phyloP scores from a whole-genome alignment of 2,797 vertebrate genomes.

The Rhinogobio ventralis region DNA sequence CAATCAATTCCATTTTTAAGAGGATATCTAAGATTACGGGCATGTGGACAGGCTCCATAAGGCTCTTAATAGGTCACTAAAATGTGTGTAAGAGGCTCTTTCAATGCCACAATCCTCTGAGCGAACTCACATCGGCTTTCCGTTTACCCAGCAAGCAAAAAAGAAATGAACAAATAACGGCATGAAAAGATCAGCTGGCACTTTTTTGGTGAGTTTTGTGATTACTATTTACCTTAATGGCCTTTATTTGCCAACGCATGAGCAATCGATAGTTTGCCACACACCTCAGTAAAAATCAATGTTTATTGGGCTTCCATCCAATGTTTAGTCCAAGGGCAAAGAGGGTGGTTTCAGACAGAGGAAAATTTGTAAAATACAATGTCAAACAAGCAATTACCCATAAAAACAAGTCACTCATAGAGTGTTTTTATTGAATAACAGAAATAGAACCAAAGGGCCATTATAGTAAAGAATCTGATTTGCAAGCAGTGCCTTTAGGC shows the following conservation, averaged over 20 bases:
- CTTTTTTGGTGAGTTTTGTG: conserved; percentile 59
- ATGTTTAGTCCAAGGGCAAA: conserved; percentile 65
- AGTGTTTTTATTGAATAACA: conserved; percentile 61
- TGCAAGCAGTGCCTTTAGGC: conserved; percentile 55
- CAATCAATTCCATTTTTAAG: conserved; percentile 84
- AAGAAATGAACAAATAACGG: conserved; percentile 59
- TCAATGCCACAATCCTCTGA: conserved; percentile 66
- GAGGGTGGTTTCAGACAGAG: conserved; percentile 59
- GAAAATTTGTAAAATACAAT: conserved; percentile 59
- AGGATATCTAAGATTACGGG: conserved; percentile 80
- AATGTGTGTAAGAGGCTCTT: conserved; percentile 76
- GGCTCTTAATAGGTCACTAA: conserved; percentile 81
- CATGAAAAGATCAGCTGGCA: conserved; percentile 31
- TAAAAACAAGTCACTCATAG: conserved; percentile 62
- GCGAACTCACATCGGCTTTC: conserved; percentile 37
- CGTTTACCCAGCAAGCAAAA: conserved; percentile 8
- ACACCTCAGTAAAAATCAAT: conserved; percentile 69
- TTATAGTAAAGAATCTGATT: conserved; percentile 59
- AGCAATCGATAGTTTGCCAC: conserved; percentile 69
- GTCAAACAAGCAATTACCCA: conserved; percentile 59
- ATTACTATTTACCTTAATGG: conserved; percentile 67
- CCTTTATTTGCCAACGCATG: conserved; percentile 66
- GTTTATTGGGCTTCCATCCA: conserved; percentile 56
- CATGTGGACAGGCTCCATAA: conserved; percentile 73
- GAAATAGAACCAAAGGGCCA: conserved; percentile 60